Percentiles rank a stretch among this genome's conserved stretches.
Conservation (phyloP, 2,113 vertebrate species). For the Phyllostomus discolor region DNA sequence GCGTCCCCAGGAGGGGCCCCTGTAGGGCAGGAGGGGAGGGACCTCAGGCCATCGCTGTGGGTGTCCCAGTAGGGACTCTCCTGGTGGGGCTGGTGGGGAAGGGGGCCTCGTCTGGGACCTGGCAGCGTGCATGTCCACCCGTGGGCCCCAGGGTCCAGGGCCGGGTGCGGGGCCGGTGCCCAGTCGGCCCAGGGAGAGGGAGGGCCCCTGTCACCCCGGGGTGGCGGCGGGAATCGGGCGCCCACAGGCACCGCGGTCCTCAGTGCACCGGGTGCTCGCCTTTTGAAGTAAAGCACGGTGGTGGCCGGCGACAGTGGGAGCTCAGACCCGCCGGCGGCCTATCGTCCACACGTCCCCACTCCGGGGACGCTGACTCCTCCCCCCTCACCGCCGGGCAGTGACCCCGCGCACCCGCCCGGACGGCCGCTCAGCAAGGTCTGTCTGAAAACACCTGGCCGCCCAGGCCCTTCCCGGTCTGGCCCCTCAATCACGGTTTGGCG, state of each 20-base stretch:
- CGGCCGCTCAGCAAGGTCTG: not conserved
- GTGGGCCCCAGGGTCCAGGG: rapidly evolving
- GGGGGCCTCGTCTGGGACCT: too few relatives aligned
- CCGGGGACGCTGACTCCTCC: not conserved
- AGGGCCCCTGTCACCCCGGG: not conserved
- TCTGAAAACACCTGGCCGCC: not conserved
- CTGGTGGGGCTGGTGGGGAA: not conserved
- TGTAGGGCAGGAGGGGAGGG: not conserved
- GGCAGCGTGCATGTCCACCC: rapidly evolving
- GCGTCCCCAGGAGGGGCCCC: not conserved
- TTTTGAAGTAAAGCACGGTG: not conserved
- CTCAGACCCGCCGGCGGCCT: not conserved
- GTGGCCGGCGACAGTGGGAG: not conserved
- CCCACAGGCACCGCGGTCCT: rapidly evolving
- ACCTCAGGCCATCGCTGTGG: too few relatives aligned
- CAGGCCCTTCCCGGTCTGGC: not conserved
- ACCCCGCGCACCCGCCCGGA: not conserved
- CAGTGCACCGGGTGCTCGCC: not conserved
- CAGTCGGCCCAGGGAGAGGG: rapidly evolving
- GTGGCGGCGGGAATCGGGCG: not conserved
- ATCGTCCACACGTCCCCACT: not conserved
- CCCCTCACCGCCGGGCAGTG: not conserved
- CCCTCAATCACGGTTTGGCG: not conserved
- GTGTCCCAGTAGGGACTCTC: not conserved
- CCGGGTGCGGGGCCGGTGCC: rapidly evolving